Conservation (phyloP, 2,113 vertebrate species). For the Gambusia affinis region DNA sequence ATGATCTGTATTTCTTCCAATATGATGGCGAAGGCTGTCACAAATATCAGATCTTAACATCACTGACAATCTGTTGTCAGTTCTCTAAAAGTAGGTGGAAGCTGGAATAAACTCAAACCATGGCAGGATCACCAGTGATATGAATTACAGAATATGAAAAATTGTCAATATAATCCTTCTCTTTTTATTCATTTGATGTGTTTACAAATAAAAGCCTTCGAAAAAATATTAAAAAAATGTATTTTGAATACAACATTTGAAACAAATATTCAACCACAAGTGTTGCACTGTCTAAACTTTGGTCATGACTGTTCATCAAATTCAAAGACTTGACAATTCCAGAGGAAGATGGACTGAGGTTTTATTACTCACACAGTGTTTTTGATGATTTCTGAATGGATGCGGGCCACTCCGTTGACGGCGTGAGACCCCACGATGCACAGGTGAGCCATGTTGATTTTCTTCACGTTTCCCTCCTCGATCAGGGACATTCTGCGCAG, state of each 20-base stretch:
- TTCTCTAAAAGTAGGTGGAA: no score
- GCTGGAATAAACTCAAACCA: neutral
- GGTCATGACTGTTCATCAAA: neutral
- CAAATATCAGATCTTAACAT: no score
- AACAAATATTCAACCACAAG: no score
- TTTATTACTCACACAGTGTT: constrained; percentile 81
- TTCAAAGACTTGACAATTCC: neutral
- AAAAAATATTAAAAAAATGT: no score
- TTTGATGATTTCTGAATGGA: constrained; percentile 92
- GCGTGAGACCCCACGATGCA: constrained; percentile 91
- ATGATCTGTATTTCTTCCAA: no score
- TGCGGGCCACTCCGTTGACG: constrained; percentile 90
- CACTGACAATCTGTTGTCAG: no score
- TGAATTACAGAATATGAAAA: neutral
- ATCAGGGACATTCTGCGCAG: constrained; percentile 90
- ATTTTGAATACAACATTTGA: no score
- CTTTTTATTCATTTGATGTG: no score
- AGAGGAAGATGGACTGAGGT: neutral
- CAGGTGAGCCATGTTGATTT: constrained; percentile 92
- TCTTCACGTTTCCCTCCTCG: constrained; percentile 85
- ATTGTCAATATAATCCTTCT: neutral
- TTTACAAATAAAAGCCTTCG: no score
- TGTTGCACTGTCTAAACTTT: neutral
- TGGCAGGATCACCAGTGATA: neutral
- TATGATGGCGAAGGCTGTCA: no score